phyloP scores from a whole-genome alignment of 2,797 vertebrate species.

The Nannoperca obscura region DNA sequence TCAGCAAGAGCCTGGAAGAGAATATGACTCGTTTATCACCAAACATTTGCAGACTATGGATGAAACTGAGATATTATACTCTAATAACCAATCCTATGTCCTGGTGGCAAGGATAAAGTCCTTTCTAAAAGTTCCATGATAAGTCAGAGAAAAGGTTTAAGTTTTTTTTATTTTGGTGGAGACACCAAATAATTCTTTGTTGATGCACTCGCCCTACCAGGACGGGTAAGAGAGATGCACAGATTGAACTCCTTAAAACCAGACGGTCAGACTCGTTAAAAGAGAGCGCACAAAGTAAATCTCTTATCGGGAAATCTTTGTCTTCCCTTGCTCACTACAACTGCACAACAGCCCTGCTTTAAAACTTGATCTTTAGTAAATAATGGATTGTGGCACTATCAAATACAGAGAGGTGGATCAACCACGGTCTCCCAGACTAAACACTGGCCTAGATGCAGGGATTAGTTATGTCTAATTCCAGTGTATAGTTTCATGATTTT shows the following conservation, averaged over 20 bases:
- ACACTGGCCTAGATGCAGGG: conserved; percentile 74
- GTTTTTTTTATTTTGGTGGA: background rate
- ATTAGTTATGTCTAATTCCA: conserved; percentile 81
- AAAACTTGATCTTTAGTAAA: conserved; percentile 82
- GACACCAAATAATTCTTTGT: background rate
- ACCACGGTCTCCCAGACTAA: conserved; percentile 75
- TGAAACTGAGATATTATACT: conserved; percentile 1
- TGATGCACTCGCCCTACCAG: background rate
- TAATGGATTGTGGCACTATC: conserved; percentile 80
- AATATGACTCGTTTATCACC: background rate
- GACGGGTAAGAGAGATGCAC: background rate
- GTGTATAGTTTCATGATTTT: conserved; percentile 85
- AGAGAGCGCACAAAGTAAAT: conserved; percentile 16
- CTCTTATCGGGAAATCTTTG: conserved; percentile 24
- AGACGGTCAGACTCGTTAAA: conserved; percentile 10
- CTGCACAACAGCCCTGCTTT: conserved; percentile 47
- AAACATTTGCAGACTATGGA: background rate
- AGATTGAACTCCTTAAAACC: background rate
- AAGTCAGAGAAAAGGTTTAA: background rate
- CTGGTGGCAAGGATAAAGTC: background rate
- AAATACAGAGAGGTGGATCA: conserved; percentile 72
- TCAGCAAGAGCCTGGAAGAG: background rate
- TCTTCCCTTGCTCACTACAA: conserved; percentile 52
- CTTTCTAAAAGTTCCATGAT: background rate
- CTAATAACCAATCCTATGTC: background rate